phyloP scores from a whole-genome alignment of 2,113 vertebrate species.

The Pleuronectes platessa region DNA sequence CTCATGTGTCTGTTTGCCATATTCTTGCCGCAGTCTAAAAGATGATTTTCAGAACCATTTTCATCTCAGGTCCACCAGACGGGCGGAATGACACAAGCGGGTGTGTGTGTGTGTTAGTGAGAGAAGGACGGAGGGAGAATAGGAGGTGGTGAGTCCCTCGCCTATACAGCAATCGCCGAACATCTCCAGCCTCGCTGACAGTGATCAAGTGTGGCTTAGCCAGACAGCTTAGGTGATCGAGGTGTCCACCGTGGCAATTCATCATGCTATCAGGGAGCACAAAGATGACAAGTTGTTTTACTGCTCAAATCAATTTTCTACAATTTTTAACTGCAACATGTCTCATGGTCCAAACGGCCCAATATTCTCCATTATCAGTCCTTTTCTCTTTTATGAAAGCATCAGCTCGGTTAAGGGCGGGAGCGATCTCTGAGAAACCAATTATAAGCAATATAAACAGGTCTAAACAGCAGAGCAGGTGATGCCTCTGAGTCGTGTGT shows the following conservation, averaged over 20 bases:
- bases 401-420: slow-evolving; percentile 4
- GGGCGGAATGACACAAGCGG: slow-evolving; percentile 65
- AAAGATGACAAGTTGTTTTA: slow-evolving; percentile 80
- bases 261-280: slow-evolving; percentile 78
- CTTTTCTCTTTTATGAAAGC: slow-evolving; percentile 38
- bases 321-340: slow-evolving; percentile 66
- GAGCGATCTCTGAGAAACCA: slow-evolving; percentile 29
- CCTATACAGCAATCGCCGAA: slow-evolving; percentile 65
- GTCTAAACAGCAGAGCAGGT: slow-evolving; percentile 44
- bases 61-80: slow-evolving; percentile 38
- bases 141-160: slow-evolving; percentile 43
- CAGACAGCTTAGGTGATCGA: slow-evolving; percentile 81
- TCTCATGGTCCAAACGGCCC: slow-evolving; percentile 49
- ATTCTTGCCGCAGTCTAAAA: slow-evolving; percentile 10
- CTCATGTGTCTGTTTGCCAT: slow-evolving; percentile 15
- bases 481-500: slow-evolving; percentile 49
- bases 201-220: slow-evolving; percentile 83
- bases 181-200: slow-evolving; percentile 78
- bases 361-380: slow-evolving; percentile 22
- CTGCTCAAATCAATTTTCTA: slow-evolving; percentile 72
- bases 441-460: slow-evolving; percentile 47
- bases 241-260: slow-evolving; percentile 80
- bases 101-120: slow-evolving; percentile 36
- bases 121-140: slow-evolving; percentile 6
- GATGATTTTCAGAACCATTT: slow-evolving; percentile 43